Evolutionary conservation across 1,140 invertebrate genomes (phyloP).

Genomic region (Euura lappo): DNA sequence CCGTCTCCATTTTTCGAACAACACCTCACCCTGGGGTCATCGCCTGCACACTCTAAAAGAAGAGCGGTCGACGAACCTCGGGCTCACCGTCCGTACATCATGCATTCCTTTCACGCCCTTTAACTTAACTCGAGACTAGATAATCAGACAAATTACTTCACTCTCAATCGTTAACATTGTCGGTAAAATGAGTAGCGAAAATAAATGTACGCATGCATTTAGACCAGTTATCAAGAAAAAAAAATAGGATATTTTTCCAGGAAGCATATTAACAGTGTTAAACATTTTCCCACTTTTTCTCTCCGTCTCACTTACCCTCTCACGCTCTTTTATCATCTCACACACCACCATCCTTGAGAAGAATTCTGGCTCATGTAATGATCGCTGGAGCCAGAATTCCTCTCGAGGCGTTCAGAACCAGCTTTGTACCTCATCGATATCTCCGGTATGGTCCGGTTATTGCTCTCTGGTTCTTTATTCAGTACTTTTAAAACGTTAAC

Average conservation of each 20-base stretch:
- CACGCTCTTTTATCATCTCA: neutral
- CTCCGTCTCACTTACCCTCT: neutral
- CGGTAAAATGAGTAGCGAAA: neutral
- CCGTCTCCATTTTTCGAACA: neutral
- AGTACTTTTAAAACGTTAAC: conserved; percentile 5
- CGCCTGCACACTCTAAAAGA: neutral
- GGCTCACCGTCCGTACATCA: neutral
- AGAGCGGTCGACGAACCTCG: neutral
- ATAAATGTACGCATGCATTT: no score
- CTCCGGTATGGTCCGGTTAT: conserved; percentile 4
- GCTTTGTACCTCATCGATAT: neutral
- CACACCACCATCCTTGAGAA: neutral
- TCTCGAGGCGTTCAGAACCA: neutral
- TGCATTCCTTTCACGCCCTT: neutral
- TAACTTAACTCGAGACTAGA: neutral
- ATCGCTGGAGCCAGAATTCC: neutral
- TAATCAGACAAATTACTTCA: neutral
- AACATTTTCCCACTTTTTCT: neutral
- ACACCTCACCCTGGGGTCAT: neutral
- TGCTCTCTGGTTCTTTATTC: conserved; percentile 2
- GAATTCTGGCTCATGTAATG: neutral
- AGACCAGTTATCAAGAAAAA: neutral
- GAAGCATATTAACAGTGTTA: neutral
- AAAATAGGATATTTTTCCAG: neutral
- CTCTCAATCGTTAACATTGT: neutral